Evolutionary conservation across 2,797 vertebrate genomes (phyloP).

Genomic region (Liasis olivaceus): DNA sequence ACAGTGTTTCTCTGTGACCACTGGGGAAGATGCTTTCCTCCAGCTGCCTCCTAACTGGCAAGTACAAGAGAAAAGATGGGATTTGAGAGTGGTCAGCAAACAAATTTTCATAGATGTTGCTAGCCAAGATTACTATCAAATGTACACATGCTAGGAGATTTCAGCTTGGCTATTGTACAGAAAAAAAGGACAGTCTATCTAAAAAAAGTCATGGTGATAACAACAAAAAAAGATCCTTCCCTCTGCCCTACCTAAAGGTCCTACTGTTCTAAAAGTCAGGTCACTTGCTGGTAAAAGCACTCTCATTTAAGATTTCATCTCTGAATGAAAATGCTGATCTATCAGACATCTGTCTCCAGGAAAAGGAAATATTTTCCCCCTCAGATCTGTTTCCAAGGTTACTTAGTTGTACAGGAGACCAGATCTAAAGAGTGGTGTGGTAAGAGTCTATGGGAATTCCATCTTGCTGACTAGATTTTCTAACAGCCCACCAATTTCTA

Average conservation of each 20-base stretch:
- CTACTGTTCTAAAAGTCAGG: neutral
- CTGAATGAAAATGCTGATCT: neutral
- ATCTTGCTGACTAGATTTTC: neutral
- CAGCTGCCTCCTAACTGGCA: no score
- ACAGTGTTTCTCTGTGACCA: no score
- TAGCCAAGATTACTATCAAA: neutral
- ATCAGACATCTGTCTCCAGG: neutral
- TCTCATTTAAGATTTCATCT: neutral
- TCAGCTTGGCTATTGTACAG: neutral
- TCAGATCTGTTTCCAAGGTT: neutral
- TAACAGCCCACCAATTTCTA: neutral
- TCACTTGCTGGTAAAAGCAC: neutral
- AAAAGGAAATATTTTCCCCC: neutral
- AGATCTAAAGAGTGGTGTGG: neutral
- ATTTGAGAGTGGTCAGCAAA: neutral
- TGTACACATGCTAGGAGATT: neutral
- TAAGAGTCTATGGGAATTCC: neutral
- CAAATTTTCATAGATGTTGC: neutral
- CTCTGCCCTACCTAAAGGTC: neutral
- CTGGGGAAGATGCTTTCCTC: no score
- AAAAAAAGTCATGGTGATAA: neutral
- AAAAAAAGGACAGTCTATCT: neutral
- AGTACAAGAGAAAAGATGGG: neutral
- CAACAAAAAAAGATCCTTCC: neutral
- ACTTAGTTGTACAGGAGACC: neutral